A percentile compares a stretch with the other conserved stretches of the same genome.
phyloP scores from a whole-genome alignment of 2,888 invertebrate species.

The Agriotes lineatus region DNA sequence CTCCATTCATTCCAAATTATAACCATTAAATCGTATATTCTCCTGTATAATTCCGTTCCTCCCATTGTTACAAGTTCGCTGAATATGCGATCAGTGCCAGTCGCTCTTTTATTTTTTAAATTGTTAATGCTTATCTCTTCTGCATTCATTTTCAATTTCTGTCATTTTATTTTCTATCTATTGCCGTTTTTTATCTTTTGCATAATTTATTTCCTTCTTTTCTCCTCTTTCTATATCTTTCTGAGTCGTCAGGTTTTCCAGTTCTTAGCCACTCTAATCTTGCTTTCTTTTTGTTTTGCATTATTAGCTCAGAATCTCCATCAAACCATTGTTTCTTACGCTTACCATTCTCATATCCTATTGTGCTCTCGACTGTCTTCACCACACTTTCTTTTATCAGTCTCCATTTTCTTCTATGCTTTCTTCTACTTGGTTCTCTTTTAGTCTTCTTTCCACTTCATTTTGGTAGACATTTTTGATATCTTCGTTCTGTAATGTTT shows the following conservation, averaged over 20 bases:
- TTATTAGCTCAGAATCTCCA: neutral
- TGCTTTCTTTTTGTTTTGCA: neutral
- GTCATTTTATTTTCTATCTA: constrained; percentile 2
- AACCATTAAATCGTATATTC: neutral
- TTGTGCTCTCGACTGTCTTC: constrained; percentile 1
- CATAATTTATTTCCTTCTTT: constrained; percentile 1
- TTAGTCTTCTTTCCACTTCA: neutral
- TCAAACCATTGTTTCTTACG: constrained; percentile 1
- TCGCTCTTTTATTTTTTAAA: neutral
- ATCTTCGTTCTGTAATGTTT: constrained; percentile 1
- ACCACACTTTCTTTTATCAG: constrained; percentile 11
- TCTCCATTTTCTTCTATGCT: too few species aligned
- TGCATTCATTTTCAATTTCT: neutral
- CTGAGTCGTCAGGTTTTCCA: neutral
- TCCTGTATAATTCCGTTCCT: neutral
- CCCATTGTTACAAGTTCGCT: neutral
- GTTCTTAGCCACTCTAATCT: constrained; percentile 6
- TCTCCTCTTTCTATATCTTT: neutral
- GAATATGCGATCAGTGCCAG: neutral
- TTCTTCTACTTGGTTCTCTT: neutral
- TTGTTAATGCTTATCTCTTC: neutral
- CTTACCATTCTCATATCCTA: constrained; percentile 1
- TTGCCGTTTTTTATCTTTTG: too few species aligned
- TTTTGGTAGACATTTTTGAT: neutral
- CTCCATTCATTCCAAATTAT: neutral